These are phyloP conservation scores for Bombyx mandarina DNA, from an alignment of 1,140 invertebrate genomes.

Conservation along the genomic window DNA sequence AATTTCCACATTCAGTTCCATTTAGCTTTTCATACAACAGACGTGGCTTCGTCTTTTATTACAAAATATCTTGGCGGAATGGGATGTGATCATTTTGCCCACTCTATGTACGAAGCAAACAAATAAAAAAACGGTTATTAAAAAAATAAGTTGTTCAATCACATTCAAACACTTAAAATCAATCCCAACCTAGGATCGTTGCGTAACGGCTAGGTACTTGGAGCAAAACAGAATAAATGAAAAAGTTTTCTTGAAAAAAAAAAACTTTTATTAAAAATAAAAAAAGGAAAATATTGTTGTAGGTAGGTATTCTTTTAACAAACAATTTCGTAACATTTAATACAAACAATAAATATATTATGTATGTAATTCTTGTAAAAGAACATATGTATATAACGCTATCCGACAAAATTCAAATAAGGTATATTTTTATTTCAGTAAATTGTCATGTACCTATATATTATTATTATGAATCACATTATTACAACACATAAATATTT, in stretches of 20 bases:
- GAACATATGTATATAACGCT: slow-evolving; percentile 19
- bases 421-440: slow-evolving; percentile 20
- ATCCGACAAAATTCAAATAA: slow-evolving; percentile 35
- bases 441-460: slow-evolving; percentile 14
- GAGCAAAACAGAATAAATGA: neutral
- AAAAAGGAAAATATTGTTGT: slow-evolving; percentile 43
- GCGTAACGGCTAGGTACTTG: no score
- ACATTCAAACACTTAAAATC: no score
- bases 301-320: slow-evolving; percentile 29
- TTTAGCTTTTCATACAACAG: no score
- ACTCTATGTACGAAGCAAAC: no score
- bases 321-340: slow-evolving; percentile 59
- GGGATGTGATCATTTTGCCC: no score
- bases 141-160: no score
- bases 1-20: no score
- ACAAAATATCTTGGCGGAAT: no score
- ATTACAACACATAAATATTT: slow-evolving; percentile 12
- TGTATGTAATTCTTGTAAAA: slow-evolving; percentile 19
- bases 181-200: no score
- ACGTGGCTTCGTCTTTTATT: no score
- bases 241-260: slow-evolving; percentile 11
- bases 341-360: slow-evolving; percentile 44
- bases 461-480: slow-evolving; percentile 13
- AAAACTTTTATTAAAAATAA: slow-evolving; percentile 47
- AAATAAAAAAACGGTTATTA: no score